phyloP scores from a whole-genome alignment of 2,888 invertebrate genomes.

The Adelognathus sp. region DNA sequence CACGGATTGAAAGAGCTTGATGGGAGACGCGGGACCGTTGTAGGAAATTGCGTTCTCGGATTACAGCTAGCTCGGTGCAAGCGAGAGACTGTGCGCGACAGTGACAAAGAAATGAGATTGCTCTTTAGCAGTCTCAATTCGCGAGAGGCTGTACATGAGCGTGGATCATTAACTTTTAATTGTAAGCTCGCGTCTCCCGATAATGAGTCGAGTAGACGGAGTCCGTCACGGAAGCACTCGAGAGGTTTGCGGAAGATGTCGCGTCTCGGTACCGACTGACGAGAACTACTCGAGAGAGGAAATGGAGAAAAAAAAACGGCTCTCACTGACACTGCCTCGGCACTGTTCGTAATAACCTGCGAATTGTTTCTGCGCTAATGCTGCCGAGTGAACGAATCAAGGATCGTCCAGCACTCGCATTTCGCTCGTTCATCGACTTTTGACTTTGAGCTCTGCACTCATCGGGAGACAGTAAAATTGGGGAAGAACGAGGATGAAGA shows the following conservation, averaged over 20 bases:
- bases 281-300: background rate
- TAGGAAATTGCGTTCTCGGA: slow-evolving; percentile 53
- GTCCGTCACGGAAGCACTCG: background rate
- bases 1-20: slow-evolving; percentile 5
- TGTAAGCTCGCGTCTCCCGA: slow-evolving; percentile 62
- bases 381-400: slow-evolving; percentile 32
- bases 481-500: background rate
- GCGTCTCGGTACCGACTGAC: background rate
- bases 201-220: slow-evolving; percentile 58
- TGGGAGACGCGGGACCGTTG: slow-evolving; percentile 25
- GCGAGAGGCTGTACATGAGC: slow-evolving; percentile 31
- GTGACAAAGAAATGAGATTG: slow-evolving; percentile 23
- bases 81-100: background rate
- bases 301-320: slow-evolving; percentile 14
- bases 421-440: background rate
- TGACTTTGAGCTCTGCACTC: background rate
- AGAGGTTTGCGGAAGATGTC: too few species aligned
- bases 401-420: slow-evolving; percentile 13
- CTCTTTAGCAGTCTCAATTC: slow-evolving; percentile 42
- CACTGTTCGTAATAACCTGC: slow-evolving; percentile 44
- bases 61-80: background rate
- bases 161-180: slow-evolving; percentile 65
- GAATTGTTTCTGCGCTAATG: slow-evolving; percentile 15
- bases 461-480: background rate
- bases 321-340: slow-evolving; percentile 29